A percentile compares a stretch with the other conserved stretches of the same genome.
Conservation (phyloP, 1,140 invertebrate genomes). For the Dufourea novaeangliae region DNA sequence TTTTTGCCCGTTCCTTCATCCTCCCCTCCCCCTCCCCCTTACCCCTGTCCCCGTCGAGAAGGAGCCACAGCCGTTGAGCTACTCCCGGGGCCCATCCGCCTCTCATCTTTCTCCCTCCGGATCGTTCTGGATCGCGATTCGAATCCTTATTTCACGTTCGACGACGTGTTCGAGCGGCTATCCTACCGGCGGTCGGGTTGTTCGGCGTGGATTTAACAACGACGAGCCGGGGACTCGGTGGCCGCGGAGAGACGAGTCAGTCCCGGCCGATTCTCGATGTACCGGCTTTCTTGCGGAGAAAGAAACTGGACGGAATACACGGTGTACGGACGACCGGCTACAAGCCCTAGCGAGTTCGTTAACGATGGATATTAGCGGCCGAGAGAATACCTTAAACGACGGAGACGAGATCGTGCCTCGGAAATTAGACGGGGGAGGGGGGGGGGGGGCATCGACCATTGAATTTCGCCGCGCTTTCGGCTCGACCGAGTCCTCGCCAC, state of each 20-base stretch:
- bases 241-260: constrained; percentile 6
- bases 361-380: constrained; percentile 49
- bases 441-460: neutral
- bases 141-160: constrained; percentile 59
- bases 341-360: constrained; percentile 47
- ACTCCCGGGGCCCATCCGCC: constrained; percentile 2
- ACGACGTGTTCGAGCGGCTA: constrained; percentile 53
- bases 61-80: neutral
- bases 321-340: constrained; percentile 41
- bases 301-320: constrained; percentile 50
- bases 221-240: neutral
- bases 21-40: neutral
- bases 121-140: constrained; percentile 40
- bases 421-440: neutral
- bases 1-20: constrained; percentile 63
- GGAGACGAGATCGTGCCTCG: constrained; percentile 1
- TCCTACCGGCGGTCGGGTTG: constrained; percentile 35
- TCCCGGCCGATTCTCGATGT: constrained; percentile 28
- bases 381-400: constrained; percentile 22
- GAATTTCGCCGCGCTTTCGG: neutral
- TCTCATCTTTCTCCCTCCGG: constrained; percentile 47
- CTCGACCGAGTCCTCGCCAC: neutral
- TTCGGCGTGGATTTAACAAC: constrained; percentile 63
- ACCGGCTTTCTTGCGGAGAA: constrained; percentile 48
- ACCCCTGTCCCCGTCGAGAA: neutral